phyloP scores from a whole-genome alignment of 1,140 invertebrate genomes.

The Hesperophylax magnus region DNA sequence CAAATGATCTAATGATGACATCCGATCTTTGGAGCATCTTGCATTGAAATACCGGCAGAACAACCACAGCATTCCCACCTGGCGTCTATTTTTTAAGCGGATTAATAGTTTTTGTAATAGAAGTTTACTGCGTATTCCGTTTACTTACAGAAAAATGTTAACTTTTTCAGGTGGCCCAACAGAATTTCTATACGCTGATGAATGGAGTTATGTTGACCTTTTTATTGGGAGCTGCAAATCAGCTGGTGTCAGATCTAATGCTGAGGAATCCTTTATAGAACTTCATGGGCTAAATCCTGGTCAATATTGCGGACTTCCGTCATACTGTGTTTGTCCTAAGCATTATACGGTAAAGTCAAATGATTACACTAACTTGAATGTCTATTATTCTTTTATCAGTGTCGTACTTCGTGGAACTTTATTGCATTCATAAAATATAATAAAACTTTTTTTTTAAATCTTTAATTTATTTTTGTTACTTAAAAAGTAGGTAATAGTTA shows the following conservation, averaged over 20 bases:
- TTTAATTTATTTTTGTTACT: too few relatives aligned
- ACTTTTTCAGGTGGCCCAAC: conserved; percentile 26
- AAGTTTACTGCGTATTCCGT: too few relatives aligned
- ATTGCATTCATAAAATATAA: not conserved
- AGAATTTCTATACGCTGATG: conserved; percentile 46
- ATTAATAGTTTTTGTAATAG: not conserved
- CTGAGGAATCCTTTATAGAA: conserved; percentile 26
- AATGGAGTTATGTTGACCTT: conserved; percentile 35
- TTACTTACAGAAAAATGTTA: not conserved
- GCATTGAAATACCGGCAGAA: not conserved
- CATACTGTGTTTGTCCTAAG: conserved; percentile 58
- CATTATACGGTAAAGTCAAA: conserved; percentile 51
- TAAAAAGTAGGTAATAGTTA: too few relatives aligned
- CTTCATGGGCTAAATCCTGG: conserved; percentile 50
- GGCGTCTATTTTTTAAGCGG: not conserved
- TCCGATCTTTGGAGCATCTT: not conserved
- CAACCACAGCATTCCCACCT: not conserved
- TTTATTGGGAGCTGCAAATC: conserved; percentile 14
- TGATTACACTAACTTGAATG: not conserved
- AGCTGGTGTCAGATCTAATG: conserved; percentile 14
- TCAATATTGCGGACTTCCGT: conserved; percentile 57
- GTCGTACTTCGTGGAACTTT: too few relatives aligned
- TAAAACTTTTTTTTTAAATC: too few relatives aligned
- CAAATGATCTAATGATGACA: not conserved
- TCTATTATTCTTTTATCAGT: too few relatives aligned